phyloP scores from a whole-genome alignment of 2,797 vertebrate genomes.

The Acestrorhynchus altus region DNA sequence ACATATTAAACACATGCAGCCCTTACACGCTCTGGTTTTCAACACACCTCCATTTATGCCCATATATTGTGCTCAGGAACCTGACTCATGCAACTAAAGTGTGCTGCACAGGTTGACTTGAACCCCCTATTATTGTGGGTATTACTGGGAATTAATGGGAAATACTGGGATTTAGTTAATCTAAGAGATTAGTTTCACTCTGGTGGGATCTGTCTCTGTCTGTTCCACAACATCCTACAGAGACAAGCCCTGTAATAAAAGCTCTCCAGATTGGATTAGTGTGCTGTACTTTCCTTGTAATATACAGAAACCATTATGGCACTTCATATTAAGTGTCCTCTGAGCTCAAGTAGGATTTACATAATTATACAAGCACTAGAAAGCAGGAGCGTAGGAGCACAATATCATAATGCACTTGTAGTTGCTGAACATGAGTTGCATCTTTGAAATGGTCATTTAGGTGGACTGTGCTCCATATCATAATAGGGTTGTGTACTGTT shows the following conservation, averaged over 20 bases:
- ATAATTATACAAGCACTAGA: slow-evolving; percentile 29
- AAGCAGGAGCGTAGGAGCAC: slow-evolving; percentile 27
- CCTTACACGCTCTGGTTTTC: neutral
- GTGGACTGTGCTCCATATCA: neutral
- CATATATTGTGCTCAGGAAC: neutral
- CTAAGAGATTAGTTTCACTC: slow-evolving; percentile 37
- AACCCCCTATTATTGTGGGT: slow-evolving; percentile 12
- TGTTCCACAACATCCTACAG: slow-evolving; percentile 23
- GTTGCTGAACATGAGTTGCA: slow-evolving; percentile 9
- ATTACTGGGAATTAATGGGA: slow-evolving; percentile 24
- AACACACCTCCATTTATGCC: neutral
- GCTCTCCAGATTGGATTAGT: slow-evolving; percentile 21
- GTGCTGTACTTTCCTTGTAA: slow-evolving; percentile 13
- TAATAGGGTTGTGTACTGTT: slow-evolving; percentile 1
- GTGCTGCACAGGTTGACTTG: slow-evolving; percentile 2
- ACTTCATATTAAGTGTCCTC: slow-evolving; percentile 15
- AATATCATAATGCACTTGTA: slow-evolving; percentile 15
- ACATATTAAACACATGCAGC: slow-evolving; percentile 18
- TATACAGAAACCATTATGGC: slow-evolving; percentile 5
- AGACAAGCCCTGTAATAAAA: slow-evolving; percentile 27
- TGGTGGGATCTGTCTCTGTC: slow-evolving; percentile 20
- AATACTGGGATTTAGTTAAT: slow-evolving; percentile 37
- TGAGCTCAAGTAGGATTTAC: slow-evolving; percentile 27
- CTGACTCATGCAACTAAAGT: slow-evolving; percentile 1
- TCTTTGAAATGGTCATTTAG: slow-evolving; percentile 18